phyloP scores from a whole-genome alignment of 2,113 vertebrate genomes.

The Lepidiolamprologus cunningtoni region DNA sequence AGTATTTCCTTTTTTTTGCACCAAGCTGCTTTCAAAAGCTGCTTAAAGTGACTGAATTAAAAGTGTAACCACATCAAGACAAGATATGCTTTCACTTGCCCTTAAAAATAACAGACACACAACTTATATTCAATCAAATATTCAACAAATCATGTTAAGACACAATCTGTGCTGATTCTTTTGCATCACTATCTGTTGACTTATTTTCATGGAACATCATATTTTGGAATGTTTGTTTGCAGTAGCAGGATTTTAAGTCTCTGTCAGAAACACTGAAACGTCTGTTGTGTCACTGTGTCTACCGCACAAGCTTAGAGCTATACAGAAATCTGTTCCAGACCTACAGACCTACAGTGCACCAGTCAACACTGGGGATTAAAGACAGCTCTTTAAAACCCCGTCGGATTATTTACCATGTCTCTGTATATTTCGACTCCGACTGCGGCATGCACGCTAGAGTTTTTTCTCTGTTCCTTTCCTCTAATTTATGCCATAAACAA shows the following conservation, averaged over 20 bases:
- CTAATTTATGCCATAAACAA: slow-evolving; percentile 57
- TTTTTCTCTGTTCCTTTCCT: neutral
- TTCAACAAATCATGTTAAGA: neutral
- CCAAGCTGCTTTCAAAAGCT: neutral
- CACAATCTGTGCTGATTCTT: neutral
- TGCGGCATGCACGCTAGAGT: neutral
- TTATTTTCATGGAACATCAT: neutral
- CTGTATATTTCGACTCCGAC: neutral
- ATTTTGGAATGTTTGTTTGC: neutral
- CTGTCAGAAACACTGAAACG: neutral
- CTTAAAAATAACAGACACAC: neutral
- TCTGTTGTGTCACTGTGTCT: slow-evolving; percentile 18
- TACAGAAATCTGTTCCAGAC: slow-evolving; percentile 31
- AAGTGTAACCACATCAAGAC: neutral
- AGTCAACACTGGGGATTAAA: slow-evolving; percentile 37
- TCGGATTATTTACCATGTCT: slow-evolving; percentile 35
- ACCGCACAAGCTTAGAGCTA: slow-evolving; percentile 7
- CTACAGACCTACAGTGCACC: neutral
- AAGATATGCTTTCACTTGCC: neutral
- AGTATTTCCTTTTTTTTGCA: neutral
- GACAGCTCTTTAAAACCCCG: neutral
- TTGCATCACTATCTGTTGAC: neutral
- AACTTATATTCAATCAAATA: neutral
- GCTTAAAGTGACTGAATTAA: neutral
- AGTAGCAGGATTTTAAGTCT: neutral